Evolutionary conservation across 2,113 vertebrate genomes (phyloP), one percentile per base, ranked within the genome.

Genomic region (Motacilla alba): DNA sequence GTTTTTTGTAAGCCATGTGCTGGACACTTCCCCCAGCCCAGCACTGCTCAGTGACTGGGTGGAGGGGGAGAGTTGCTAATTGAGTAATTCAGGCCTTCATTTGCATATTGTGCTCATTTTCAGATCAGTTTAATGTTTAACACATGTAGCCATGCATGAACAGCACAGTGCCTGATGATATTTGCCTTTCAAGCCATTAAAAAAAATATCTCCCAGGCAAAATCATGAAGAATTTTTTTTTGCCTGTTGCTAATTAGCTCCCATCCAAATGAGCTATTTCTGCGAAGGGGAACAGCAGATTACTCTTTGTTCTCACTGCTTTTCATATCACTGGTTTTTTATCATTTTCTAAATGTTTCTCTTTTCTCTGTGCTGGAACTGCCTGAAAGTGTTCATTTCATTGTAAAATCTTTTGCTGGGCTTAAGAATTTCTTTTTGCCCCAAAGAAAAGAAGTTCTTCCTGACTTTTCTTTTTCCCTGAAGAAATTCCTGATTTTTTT

Each of bases 41-140:
- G 7, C 37, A 22, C 30, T 33, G 11, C 18, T 30, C 74, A 17
- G 30, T 44, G 74, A 60, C 74, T 37, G 37, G 37, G 20, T 13
- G 63, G 60, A 53, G 49, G 59, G 67, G 53, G 13, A 64, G 60
- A 82, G 43, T 37, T 49, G 75, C 60, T 83, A 91, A 87, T 43
- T 86, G 69, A 91, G 76, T 91, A 93, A 93, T 94, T 86, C 68
- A 74, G 87, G 44, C 50, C 66, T 83, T 88, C 92, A 69, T 96
- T 94, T 96, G 78, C 91, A 90, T 84, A 69, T 53, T 82, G 79
- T 76, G 37, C 70, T 94, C 3, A 0, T 91, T 94, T 96, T 60
- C 82, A 83, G 87, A 90, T 91, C 52, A 67, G 46, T 91, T 96
- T 94, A 95, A 87, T 93, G 78, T 97, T 95, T 94, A 94, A 95